Percentiles rank a stretch among this genome's conserved stretches.
These are phyloP conservation scores for Luidia sarsii DNA, from an alignment of 53 echinoderm and acorn worm species.

Conservation along the genomic window DNA sequence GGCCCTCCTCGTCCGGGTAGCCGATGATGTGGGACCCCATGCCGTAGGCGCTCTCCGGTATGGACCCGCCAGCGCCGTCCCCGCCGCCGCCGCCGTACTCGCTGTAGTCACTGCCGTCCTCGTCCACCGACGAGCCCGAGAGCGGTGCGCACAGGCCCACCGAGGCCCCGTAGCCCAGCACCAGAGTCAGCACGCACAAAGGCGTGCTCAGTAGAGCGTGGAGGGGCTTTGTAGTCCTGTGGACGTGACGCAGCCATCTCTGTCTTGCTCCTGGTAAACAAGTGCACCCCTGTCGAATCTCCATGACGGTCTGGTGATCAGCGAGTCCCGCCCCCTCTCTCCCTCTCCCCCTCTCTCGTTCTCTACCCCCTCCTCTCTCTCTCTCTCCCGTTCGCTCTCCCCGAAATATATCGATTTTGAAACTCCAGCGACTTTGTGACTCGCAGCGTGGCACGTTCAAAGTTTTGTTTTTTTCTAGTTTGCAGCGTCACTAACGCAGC, in stretches of 20 bases:
- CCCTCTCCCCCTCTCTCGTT: too few species aligned
- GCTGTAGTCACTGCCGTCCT: neutral
- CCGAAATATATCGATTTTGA: too few species aligned
- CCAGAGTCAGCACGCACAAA: conserved; percentile 5
- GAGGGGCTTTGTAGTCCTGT: conserved; percentile 26
- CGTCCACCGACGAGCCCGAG: neutral
- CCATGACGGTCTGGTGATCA: neutral
- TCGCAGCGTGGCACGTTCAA: too few species aligned
- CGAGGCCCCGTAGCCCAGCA: conserved; percentile 1
- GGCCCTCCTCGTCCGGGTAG: neutral
- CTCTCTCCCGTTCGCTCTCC: too few species aligned
- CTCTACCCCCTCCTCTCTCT: too few species aligned
- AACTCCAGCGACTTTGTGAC: too few species aligned
- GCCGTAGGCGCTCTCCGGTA: too few species aligned
- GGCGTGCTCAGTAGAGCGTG: conserved; percentile 45
- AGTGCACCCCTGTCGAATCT: neutral
- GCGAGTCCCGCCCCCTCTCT: too few species aligned
- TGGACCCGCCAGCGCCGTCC: too few species aligned
- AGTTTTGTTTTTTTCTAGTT: too few species aligned
- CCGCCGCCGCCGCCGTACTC: neutral
- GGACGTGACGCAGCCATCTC: neutral
- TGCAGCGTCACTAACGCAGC: too few species aligned
- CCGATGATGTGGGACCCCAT: too few species aligned
- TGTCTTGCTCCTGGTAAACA: neutral
- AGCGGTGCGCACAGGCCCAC: neutral